Evolutionary conservation across 2,888 invertebrate genomes (phyloP), one percentile per base, ranked within the genome.

Genomic region (Tachystola acroxantha): DNA sequence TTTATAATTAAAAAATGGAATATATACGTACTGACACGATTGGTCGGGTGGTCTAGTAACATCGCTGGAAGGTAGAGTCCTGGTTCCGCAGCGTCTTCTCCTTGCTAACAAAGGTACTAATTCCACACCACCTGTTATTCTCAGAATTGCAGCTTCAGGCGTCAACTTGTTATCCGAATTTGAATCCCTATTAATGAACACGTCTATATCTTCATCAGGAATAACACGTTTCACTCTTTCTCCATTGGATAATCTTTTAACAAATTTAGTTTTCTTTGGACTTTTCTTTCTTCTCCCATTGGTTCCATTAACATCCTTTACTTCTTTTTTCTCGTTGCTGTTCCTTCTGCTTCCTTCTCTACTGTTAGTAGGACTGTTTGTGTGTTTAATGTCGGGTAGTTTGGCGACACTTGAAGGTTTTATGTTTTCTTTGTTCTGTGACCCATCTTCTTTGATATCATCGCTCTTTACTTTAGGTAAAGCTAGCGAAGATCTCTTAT

Each of bases 31-130:
- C 86, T 84, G 71, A 49, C 85, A 85, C 34, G 62, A 48, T 48
- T 84, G 75, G 39, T 79, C 79, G 6, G 81, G 80, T 16, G 74
- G 74, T 43, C 85, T 65, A 1, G 86, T 86, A 45, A 86, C 80
- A 48, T 86, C 86, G 52, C 85, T 86, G 11, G 86, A 86, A 0
- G 64, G 86, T 39, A 86, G 53, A 16, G 86, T 86, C 32, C 86
- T 72, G 2, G 86, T 80, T n/a, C 85, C 86, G 3, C 81, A 69
- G 3, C 80, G 70, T 40, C 92, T 84, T 50, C 92, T 88, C 45
- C 91, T 89, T 12, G 93, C 92, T 46, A 95, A 72, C 33, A 95
- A 76, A 1, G 94, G 93, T 37, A 94, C 94, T 58, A 95, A 80
- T 73, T 94, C 94, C 33, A 93, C 89, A 12, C 94, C 94, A 11